A percentile compares a stretch with the other conserved stretches of the same genome.
phyloP scores from a whole-genome alignment of 2,113 vertebrate genomes.

The Calyptommatus sinebrachiatus region DNA sequence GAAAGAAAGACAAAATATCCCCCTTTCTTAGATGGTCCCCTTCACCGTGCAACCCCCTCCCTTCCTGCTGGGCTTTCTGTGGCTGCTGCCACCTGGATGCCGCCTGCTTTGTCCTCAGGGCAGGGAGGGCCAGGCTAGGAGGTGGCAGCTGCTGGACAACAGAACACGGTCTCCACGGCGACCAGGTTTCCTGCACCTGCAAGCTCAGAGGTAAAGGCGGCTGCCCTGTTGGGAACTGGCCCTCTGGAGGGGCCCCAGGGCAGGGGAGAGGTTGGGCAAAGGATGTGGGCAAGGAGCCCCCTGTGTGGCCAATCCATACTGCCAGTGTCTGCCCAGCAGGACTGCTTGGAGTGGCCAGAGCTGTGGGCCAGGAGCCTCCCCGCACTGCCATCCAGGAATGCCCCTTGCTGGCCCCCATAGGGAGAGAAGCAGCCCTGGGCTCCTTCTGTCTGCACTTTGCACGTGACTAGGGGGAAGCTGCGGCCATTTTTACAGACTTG shows the following conservation, averaged over 20 bases:
- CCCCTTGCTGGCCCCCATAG: too few relatives aligned
- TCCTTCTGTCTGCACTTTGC: too few relatives aligned
- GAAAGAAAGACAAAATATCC: too few relatives aligned
- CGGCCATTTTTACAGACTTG: too few relatives aligned
- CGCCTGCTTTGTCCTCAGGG: too few relatives aligned
- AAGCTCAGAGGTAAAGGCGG: background rate
- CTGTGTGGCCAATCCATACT: background rate
- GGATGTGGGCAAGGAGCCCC: background rate
- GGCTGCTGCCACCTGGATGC: background rate
- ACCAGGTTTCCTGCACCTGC: background rate
- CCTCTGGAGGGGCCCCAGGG: background rate
- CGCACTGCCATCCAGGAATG: too few relatives aligned
- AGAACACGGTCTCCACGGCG: background rate
- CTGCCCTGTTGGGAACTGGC: background rate
- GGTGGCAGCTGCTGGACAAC: background rate
- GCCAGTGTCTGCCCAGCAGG: background rate
- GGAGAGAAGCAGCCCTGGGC: too few relatives aligned
- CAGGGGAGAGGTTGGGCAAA: background rate
- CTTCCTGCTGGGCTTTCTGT: too few relatives aligned
- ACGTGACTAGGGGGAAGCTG: background rate
- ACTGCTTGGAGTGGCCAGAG: background rate
- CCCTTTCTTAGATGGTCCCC: too few relatives aligned
- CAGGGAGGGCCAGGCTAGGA: background rate
- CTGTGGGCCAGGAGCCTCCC: background rate
- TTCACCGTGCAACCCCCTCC: accelerated